Conservation (phyloP, 2,797 vertebrate species). For the Muscicapa comitata region DNA sequence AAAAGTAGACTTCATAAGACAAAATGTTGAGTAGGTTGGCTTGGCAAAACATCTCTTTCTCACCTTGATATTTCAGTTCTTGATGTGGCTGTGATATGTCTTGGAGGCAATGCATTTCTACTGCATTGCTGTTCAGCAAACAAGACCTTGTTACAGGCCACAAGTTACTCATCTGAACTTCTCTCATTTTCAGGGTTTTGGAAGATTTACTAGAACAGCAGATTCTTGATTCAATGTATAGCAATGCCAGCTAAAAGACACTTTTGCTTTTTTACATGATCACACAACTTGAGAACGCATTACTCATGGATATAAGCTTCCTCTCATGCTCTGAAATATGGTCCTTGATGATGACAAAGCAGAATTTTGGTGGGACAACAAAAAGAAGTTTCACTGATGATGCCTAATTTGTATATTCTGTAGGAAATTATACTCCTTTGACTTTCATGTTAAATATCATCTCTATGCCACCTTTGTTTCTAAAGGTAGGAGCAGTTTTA, state of each 20-base stretch:
- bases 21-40: background rate
- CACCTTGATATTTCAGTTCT: background rate
- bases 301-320: background rate
- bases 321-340: background rate
- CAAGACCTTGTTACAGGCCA: background rate
- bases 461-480: background rate
- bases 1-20: background rate
- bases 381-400: background rate
- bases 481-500: background rate
- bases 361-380: background rate
- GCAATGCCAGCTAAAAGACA: background rate
- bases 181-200: background rate
- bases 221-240: background rate
- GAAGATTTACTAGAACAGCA: background rate
- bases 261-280: background rate
- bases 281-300: background rate
- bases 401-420: background rate
- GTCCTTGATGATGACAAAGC: background rate
- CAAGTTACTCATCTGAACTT: background rate
- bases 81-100: background rate
- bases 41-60: background rate
- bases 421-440: background rate
- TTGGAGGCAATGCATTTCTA: background rate
- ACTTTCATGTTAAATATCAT: background rate
- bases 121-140: background rate